These are phyloP conservation scores for Crematogaster levior DNA, from an alignment of 2,888 invertebrate species.

Conservation along the genomic window DNA sequence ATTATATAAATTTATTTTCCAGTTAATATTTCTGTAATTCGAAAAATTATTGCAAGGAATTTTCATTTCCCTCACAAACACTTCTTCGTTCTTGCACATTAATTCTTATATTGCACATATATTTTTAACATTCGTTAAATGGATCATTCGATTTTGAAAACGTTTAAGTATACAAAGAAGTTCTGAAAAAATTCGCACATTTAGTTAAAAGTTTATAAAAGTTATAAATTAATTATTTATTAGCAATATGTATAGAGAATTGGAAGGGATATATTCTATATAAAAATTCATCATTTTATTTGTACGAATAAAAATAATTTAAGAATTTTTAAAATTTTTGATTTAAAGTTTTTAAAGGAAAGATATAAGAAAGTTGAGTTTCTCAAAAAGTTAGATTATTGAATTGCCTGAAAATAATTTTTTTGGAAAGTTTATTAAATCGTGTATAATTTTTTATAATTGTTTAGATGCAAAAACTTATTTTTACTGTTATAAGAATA, in stretches of 20 bases:
- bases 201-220: not conserved
- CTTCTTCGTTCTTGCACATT: not conserved
- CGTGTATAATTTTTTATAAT: not conserved
- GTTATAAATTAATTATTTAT: not conserved
- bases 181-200: not conserved
- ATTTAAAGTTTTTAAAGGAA: not conserved
- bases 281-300: not conserved
- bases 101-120: not conserved
- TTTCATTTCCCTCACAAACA: not conserved
- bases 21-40: not conserved
- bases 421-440: not conserved
- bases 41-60: too few relatives aligned
- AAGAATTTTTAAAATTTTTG: not conserved
- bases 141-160: not conserved
- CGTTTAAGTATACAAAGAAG: not conserved
- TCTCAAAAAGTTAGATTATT: not conserved
- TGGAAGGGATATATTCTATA: not conserved
- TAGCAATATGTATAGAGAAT: not conserved
- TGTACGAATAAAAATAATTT: not conserved
- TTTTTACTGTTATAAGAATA: not conserved
- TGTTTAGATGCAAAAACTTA: not conserved
- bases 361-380: too few relatives aligned
- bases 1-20: too few relatives aligned
- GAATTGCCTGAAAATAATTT: not conserved
- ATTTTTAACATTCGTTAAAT: not conserved